Base-by-base conservation (phyloP, 2,797 vertebrate genomes). In the Babyrousa celebensis region DNA sequence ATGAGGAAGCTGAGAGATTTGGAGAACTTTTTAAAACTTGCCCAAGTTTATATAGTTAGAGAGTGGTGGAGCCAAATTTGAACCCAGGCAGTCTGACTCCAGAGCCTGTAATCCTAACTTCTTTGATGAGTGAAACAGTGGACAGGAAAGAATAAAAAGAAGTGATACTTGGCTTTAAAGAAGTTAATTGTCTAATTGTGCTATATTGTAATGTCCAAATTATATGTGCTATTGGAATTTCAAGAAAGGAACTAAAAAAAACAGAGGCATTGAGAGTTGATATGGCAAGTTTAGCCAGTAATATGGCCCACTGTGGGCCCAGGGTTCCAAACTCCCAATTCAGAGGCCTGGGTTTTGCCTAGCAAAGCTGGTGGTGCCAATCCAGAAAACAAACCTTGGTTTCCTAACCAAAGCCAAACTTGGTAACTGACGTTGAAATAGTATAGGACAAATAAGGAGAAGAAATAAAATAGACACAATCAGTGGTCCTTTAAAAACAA, bases 361-460 rank as follows among this genome's bases (percentile, higher is more conserved):
- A 77, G 15, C 89, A 94, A 70, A 91, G 20, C 85, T 96, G 65
- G 88, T 56, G 4, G 36, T 82, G 17, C 60, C 85, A 83, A 62
- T 79, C 65, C 58, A 84, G 65, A 87, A 67, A 84, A 63, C 21
- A 94, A 96, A 75, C 17, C 36, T 78, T 18, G 17, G 16, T 88
- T 92, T 74, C 58, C 77, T 18, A 60, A 1, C 0, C 0, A 32
- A 75, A 21, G 16, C 80, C 65, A 32, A 71, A 58, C 23, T 68
- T 32, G 96, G 93, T 95, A 20, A 84, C 95, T 92, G 75, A 93
- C 96, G 89, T 88, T 12, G 60, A 88, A 93, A 96, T 84, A 94
- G n/a, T 95, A 75, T 74, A 88, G 54, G 21, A 91, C 80, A 95
- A 96, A 96, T 91, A 96, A 96, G 54, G 92, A 95, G 80, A 70